Base-by-base conservation (phyloP, 1,140 invertebrate genomes). In the Diprion similis region DNA sequence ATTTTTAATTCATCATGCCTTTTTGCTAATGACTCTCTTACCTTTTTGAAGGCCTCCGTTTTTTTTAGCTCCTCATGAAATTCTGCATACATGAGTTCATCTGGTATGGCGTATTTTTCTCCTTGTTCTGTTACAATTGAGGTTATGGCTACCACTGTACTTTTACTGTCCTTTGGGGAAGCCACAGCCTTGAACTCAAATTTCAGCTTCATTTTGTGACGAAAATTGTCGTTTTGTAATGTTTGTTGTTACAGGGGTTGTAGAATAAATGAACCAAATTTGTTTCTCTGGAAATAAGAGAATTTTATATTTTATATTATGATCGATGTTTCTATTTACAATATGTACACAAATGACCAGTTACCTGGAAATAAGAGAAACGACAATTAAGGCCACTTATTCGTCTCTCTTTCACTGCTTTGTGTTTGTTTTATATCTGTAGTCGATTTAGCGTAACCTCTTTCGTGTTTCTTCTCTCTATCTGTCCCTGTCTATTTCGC, bases 31-130 rank as follows among this genome's bases (percentile, higher is more conserved):
- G 67, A 71, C 51, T 45, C n/a, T 75, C 68, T 75, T 48, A 75
- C 71, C 71, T 75, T 75, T 75, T 75, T 72, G 71, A 37, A 75
- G 7, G 74, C 67, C 71, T 69, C 66, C 47, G 73, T 72, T 46
- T 68, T 75, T 75, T 70, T 73, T 18, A 73, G 48, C 46, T 73
- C 64, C 15, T 72, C 71, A 11, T 75, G 74, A 18, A 46, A 48
- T 17, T 72, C 7, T 9, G 71, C 68, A 72, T 72, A 18, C 17
- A 71, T 64, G 11, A 75, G 18, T 72, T 75, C 71, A 45, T 9
- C 66, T 71, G 71, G 71, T 46, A 75, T 70, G 65, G 37, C 66
- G 46, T 46, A 75, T 59, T 71, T 18, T 48, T 72, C 74, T 46
- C 68, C 68, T 65, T 72, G 10, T 46, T 71, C 73, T 24, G 73